phyloP scores from a whole-genome alignment of 2,113 vertebrate species.

The Copsychus sechellarum region DNA sequence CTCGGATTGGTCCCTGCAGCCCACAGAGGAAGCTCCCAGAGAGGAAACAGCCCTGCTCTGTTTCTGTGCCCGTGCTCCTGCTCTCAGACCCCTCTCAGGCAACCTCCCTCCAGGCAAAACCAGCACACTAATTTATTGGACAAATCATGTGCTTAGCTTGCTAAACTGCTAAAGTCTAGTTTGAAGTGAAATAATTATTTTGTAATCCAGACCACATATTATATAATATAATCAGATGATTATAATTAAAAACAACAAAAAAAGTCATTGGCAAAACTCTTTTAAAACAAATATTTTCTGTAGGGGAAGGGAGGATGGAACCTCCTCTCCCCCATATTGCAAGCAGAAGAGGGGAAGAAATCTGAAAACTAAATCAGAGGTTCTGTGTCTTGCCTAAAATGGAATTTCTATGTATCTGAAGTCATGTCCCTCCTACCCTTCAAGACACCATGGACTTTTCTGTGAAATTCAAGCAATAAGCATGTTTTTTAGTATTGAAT shows the following conservation, averaged over 20 bases:
- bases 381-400: neutral
- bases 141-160: neutral
- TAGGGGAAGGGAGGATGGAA: neutral
- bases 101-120: too few species aligned
- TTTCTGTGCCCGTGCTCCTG: too few species aligned
- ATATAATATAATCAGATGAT: neutral
- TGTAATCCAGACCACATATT: neutral
- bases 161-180: neutral
- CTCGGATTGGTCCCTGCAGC: too few species aligned
- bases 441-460: neutral
- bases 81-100: too few species aligned
- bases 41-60: too few species aligned
- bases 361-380: neutral
- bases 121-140: neutral
- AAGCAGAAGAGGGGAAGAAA: neutral
- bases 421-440: neutral
- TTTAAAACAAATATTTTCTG: neutral
- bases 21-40: too few species aligned
- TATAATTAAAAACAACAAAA: neutral
- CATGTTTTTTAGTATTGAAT: neutral
- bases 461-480: neutral
- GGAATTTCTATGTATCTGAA: neutral
- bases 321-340: neutral
- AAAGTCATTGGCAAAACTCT: neutral
- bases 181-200: neutral